Evolutionary conservation across 2,113 vertebrate species (phyloP).

Genomic region (Gracilinanus agilis): DNA sequence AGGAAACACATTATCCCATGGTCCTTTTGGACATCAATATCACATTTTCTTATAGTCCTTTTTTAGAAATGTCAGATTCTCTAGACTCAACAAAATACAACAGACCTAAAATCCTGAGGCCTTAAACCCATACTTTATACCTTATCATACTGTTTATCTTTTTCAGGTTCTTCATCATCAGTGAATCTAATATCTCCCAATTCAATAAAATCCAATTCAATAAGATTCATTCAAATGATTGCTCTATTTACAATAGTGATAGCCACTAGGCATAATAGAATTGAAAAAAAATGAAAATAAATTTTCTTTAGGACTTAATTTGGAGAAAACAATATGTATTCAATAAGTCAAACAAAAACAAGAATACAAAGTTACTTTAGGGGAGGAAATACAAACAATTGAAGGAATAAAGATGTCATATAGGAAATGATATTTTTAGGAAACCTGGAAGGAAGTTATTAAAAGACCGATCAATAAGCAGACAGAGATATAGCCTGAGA

Average conservation of each 20-base stretch:
- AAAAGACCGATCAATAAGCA: neutral
- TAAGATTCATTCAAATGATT: neutral
- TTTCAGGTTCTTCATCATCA: neutral
- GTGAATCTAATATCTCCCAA: neutral
- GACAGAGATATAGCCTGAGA: rapidly evolving
- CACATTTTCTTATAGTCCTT: neutral
- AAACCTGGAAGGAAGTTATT: neutral
- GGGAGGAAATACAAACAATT: neutral
- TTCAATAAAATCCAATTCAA: neutral
- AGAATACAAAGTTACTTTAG: neutral
- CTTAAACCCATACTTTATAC: neutral
- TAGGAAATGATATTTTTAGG: neutral
- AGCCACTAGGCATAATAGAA: neutral
- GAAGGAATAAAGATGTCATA: neutral
- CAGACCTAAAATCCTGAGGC: neutral
- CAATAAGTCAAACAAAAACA: neutral
- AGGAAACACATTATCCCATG: neutral
- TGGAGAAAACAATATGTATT: neutral
- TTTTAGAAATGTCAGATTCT: neutral
- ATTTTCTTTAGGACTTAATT: neutral
- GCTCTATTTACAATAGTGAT: neutral
- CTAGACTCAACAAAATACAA: neutral
- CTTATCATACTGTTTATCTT: neutral
- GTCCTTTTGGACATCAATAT: neutral
- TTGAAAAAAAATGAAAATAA: neutral